Evolutionary conservation across 2,113 vertebrate species (phyloP).

Genomic region (Tilapia sparmanii): DNA sequence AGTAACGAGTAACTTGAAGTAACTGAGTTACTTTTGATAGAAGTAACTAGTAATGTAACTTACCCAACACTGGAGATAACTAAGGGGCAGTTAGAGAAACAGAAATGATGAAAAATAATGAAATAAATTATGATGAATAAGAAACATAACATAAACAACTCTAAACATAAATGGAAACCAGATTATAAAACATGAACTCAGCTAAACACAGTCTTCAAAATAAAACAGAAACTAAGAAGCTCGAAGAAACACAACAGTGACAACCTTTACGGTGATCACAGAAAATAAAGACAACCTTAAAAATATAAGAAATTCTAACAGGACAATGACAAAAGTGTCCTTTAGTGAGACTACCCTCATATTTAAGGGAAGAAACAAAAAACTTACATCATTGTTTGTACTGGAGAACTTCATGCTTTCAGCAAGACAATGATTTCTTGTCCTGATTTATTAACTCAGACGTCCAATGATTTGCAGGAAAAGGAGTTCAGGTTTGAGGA

Average conservation of each 20-base stretch:
- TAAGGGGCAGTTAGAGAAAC: not conserved
- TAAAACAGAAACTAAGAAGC: not conserved
- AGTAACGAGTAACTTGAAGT: too few species aligned
- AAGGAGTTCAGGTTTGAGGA: not conserved
- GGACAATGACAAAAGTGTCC: not conserved
- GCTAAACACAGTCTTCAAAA: not conserved
- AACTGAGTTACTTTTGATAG: too few species aligned
- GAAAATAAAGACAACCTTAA: not conserved
- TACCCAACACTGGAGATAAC: too few species aligned
- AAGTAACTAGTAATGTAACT: too few species aligned
- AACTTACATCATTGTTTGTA: not conserved
- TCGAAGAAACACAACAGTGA: not conserved
- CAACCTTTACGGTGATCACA: accelerated
- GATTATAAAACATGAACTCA: not conserved
- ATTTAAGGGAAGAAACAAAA: not conserved
- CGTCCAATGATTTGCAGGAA: not conserved
- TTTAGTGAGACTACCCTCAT: not conserved
- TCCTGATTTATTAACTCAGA: not conserved
- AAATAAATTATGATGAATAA: not conserved
- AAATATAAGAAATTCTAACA: not conserved
- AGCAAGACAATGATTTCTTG: accelerated
- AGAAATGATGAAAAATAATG: accelerated
- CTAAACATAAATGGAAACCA: not conserved
- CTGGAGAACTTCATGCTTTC: not conserved
- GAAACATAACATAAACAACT: not conserved